Percentiles rank a stretch among this genome's conserved stretches.
These are phyloP conservation scores for Charina bottae DNA, from an alignment of 2,113 vertebrate genomes.

Conservation along the genomic window DNA sequence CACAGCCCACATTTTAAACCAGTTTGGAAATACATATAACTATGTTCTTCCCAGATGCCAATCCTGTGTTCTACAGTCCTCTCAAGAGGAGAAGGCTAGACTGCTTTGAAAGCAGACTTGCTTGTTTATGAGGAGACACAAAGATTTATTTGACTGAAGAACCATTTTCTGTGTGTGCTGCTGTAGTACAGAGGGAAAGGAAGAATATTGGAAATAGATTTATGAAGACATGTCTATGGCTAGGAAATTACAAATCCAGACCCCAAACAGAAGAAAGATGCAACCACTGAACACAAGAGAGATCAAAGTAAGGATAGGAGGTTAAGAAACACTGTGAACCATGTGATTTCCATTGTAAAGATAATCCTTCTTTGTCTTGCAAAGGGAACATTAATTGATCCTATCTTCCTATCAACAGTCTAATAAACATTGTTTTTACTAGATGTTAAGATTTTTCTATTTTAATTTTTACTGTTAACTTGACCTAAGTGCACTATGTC, in stretches of 20 bases:
- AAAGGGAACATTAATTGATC: not conserved
- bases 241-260: fast-evolving
- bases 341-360: not conserved
- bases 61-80: not conserved
- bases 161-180: not conserved
- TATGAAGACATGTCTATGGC: not conserved
- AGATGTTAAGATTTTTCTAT: not conserved
- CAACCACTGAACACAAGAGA: not conserved
- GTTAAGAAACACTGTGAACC: not conserved
- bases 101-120: not conserved
- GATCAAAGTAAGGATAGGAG: conserved; percentile 22
- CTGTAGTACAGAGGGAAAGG: not conserved
- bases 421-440: not conserved
- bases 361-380: not conserved
- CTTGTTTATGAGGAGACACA: not conserved
- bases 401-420: not conserved
- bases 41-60: fast-evolving
- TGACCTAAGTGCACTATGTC: not conserved
- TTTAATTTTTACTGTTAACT: not conserved
- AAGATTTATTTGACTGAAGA: not conserved
- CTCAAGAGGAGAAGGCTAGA: not conserved
- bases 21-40: not conserved
- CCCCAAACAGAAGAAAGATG: not conserved
- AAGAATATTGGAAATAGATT: not conserved
- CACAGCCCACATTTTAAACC: not conserved